Evolutionary conservation across 2,113 vertebrate genomes (phyloP).

Genomic region (Thomomys bottae): DNA sequence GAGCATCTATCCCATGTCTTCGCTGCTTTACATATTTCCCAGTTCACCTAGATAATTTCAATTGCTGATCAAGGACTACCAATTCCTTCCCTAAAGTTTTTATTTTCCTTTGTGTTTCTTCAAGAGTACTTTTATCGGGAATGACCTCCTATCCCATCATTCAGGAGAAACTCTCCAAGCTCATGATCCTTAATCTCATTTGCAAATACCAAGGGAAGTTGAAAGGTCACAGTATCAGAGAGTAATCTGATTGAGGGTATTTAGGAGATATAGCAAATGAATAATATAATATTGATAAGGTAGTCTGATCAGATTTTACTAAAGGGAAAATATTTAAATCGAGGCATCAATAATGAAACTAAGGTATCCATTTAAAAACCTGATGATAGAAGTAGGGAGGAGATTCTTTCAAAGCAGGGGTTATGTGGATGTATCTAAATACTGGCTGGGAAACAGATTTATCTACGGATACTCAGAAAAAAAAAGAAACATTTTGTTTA

Average conservation of each 20-base stretch:
- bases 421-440: not conserved
- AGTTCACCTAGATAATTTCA: not conserved
- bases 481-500: not conserved
- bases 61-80: not conserved
- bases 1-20: too few relatives aligned
- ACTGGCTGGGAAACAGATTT: not conserved
- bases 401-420: too few relatives aligned
- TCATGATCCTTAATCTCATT: not conserved
- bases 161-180: not conserved
- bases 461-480: not conserved
- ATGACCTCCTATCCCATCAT: not conserved
- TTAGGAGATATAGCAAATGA: not conserved
- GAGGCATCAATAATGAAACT: not conserved
- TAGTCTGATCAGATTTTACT: not conserved
- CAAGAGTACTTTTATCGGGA: not conserved
- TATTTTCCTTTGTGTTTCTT: not conserved
- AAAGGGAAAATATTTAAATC: constrained; percentile 14
- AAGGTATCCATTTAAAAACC: not conserved
- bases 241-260: not conserved
- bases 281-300: not conserved
- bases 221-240: not conserved
- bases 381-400: not conserved
- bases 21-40: not conserved
- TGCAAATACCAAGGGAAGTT: too few relatives aligned
- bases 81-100: not conserved